These are phyloP conservation scores for Megalonaias nervosa DNA, from an alignment of 1,140 invertebrate genomes.

Conservation along the genomic window DNA sequence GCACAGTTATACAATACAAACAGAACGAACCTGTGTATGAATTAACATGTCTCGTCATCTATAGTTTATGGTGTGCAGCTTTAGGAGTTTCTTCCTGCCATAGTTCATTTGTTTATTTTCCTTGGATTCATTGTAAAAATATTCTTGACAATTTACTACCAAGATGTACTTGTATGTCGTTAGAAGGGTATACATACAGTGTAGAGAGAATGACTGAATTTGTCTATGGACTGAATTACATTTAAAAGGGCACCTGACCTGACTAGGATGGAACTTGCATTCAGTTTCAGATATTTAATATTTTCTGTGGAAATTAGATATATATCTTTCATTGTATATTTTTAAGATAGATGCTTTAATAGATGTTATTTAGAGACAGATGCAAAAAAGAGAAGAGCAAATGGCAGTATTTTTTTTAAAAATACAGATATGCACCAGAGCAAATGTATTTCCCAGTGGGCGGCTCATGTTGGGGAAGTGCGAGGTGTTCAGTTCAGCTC, in stretches of 20 bases:
- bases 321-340: not conserved
- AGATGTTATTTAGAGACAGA: not conserved
- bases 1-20: no score
- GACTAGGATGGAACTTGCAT: not conserved
- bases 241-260: not conserved
- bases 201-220: no score
- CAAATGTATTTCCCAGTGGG: conserved; percentile 76
- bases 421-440: conserved; percentile 69
- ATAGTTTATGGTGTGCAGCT: no score
- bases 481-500: conserved; percentile 75
- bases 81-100: no score
- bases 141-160: no score
- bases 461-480: conserved; percentile 74
- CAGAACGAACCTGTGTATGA: no score
- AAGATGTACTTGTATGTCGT: no score
- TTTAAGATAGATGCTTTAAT: not conserved
- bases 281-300: not conserved
- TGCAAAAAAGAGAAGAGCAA: not conserved
- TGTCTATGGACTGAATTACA: not conserved
- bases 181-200: no score
- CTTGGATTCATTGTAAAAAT: no score
- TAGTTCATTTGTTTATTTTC: no score
- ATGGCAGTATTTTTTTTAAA: conserved; percentile 1
- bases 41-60: no score
- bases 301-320: not conserved